A percentile compares a stretch with the other conserved stretches of the same genome.
phyloP scores from a whole-genome alignment of 2,888 invertebrate genomes.

The Leptinotarsa peninsularis region DNA sequence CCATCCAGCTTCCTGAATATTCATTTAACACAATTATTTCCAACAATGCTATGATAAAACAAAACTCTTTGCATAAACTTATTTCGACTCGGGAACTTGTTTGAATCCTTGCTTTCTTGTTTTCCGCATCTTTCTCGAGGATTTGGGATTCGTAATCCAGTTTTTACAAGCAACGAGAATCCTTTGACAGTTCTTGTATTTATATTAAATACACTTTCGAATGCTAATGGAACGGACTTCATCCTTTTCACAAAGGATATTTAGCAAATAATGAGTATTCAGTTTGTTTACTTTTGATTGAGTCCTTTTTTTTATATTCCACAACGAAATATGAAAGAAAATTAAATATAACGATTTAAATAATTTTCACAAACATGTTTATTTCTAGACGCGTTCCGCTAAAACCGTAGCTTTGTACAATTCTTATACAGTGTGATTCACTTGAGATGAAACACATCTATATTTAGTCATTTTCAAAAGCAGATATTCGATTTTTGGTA shows the following conservation, averaged over 20 bases:
- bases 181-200: neutral
- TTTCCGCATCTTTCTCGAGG: neutral
- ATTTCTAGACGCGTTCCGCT: too few species aligned
- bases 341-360: too few species aligned
- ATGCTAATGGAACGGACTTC: neutral
- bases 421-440: too few species aligned
- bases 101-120: slow-evolving; percentile 26
- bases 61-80: slow-evolving; percentile 24
- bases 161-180: neutral
- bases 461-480: too few species aligned
- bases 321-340: too few species aligned
- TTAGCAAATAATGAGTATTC: too few species aligned
- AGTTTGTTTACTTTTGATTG: too few species aligned
- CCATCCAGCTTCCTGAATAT: neutral
- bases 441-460: too few species aligned
- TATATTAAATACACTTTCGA: neutral
- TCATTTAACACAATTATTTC: slow-evolving; percentile 7
- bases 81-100: slow-evolving; percentile 30
- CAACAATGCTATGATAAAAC: slow-evolving; percentile 1
- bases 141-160: neutral
- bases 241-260: neutral
- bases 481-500: too few species aligned
- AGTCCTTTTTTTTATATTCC: too few species aligned
- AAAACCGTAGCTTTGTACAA: too few species aligned
- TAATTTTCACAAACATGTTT: too few species aligned